A percentile compares a stretch with the other conserved stretches of the same genome.
These are phyloP conservation scores for Meteorus sp. DNA, from an alignment of 1,140 invertebrate genomes.

Conservation along the genomic window DNA sequence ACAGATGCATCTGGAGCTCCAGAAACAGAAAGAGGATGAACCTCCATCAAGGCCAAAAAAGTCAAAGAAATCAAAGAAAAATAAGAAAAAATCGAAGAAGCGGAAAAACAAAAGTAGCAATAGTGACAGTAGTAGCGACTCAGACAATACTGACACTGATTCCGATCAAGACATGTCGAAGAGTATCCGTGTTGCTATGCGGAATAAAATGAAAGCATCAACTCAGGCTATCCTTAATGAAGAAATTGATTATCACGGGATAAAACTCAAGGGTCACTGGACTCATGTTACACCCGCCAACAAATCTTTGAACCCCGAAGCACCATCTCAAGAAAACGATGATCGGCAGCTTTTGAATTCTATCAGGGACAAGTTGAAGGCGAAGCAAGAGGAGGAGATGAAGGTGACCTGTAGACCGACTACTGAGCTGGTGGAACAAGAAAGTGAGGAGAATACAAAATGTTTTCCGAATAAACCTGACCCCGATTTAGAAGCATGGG, in stretches of 20 bases:
- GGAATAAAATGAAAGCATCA: conserved; percentile 62
- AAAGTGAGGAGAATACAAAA: conserved; percentile 33
- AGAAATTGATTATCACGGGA: conserved; percentile 49
- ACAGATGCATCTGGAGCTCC: conserved; percentile 51
- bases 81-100: conserved; percentile 65
- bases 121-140: conserved; percentile 57
- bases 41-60: conserved; percentile 40
- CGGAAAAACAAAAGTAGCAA: conserved; percentile 58
- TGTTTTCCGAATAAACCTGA: conserved; percentile 36
- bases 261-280: conserved; percentile 42
- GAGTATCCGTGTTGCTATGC: conserved; percentile 70
- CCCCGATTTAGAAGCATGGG: conserved; percentile 49
- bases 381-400: conserved; percentile 55
- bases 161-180: conserved; percentile 60
- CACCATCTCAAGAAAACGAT: conserved; percentile 33
- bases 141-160: conserved; percentile 61
- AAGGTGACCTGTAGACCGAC: conserved; percentile 37
- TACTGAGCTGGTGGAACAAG: conserved; percentile 26
- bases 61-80: conserved; percentile 64
- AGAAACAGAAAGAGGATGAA: conserved; percentile 56
- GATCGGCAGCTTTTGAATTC: conserved; percentile 50
- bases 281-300: conserved; percentile 34
- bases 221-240: conserved; percentile 57
- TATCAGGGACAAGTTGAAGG: conserved; percentile 54
- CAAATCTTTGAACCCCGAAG: conserved; percentile 32